Conservation (phyloP, 2,113 vertebrate genomes). For the Sylvietta virens region DNA sequence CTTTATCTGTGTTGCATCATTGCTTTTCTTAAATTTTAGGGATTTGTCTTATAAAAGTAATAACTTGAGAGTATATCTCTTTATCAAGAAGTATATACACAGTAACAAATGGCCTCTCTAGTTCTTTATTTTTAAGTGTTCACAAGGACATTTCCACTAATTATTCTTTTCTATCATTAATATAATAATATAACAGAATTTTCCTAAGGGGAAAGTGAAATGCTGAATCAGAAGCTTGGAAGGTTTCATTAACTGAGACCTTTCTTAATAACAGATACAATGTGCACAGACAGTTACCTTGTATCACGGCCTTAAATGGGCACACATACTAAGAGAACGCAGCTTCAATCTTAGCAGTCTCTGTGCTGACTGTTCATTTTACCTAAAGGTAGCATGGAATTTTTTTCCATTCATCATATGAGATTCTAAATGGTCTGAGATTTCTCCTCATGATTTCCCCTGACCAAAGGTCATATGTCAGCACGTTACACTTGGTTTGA, state of each 20-base stretch:
- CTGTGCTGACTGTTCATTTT: not conserved
- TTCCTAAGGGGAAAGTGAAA: not conserved
- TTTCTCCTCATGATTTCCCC: not conserved
- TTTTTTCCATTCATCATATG: not conserved
- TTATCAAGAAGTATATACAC: not conserved
- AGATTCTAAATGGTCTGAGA: not conserved
- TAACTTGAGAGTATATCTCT: not conserved
- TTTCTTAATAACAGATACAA: not conserved
- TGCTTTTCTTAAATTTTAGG: not conserved
- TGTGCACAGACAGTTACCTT: not conserved
- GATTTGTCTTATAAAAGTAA: not conserved
- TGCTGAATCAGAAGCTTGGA: not conserved
- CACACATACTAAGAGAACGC: fast-evolving
- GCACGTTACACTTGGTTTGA: not conserved
- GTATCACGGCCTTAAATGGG: not conserved
- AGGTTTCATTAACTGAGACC: not conserved
- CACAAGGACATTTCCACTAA: not conserved
- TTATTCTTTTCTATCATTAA: not conserved
- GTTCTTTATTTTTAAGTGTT: not conserved
- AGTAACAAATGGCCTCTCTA: not conserved
- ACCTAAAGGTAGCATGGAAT: not conserved
- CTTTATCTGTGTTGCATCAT: not conserved
- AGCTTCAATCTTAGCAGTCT: not conserved
- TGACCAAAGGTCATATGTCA: not conserved
- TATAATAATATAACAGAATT: not conserved